phyloP scores from a whole-genome alignment of 2,888 invertebrate species.

The Cecidostiba fungosa region DNA sequence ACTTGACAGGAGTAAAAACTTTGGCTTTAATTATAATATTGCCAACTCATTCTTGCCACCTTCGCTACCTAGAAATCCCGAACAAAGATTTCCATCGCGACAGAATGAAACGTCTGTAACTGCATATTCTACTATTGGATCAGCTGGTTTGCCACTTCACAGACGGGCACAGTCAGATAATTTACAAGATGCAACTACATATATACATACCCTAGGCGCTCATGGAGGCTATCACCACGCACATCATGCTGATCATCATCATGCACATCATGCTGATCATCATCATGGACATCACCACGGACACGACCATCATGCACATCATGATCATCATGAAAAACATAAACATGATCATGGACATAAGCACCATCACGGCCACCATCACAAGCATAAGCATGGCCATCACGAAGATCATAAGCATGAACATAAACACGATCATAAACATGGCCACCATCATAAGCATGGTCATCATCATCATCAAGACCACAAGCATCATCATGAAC shows the following conservation, averaged over 20 bases:
- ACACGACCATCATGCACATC: conserved; percentile 12
- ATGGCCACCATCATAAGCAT: conserved; percentile 40
- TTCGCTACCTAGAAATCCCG: not conserved
- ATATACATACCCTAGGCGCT: not conserved
- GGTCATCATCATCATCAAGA: conserved; percentile 48
- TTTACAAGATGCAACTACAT: conserved; percentile 33
- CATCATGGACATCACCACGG: conserved; percentile 40
- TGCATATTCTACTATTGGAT: conserved; percentile 10
- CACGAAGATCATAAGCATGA: conserved; percentile 41
- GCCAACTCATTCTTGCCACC: not conserved
- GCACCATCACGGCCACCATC: conserved; percentile 40
- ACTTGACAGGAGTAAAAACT: conserved; percentile 3
- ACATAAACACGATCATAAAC: conserved; percentile 41
- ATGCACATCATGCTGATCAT: conserved; percentile 24
- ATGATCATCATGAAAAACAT: conserved; percentile 40
- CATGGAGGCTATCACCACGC: not conserved
- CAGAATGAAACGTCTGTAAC: conserved; percentile 1
- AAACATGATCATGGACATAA: conserved; percentile 30
- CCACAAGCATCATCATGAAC: conserved; percentile 52
- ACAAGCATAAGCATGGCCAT: conserved; percentile 35
- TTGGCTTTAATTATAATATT: conserved; percentile 16
- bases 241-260: conserved; percentile 26
- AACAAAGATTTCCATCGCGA: not conserved
- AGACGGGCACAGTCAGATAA: conserved; percentile 7
- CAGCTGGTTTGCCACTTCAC: not conserved